Evolutionary conservation across 2,888 invertebrate species (phyloP).

Genomic region (Lasioglossum calceatum): DNA sequence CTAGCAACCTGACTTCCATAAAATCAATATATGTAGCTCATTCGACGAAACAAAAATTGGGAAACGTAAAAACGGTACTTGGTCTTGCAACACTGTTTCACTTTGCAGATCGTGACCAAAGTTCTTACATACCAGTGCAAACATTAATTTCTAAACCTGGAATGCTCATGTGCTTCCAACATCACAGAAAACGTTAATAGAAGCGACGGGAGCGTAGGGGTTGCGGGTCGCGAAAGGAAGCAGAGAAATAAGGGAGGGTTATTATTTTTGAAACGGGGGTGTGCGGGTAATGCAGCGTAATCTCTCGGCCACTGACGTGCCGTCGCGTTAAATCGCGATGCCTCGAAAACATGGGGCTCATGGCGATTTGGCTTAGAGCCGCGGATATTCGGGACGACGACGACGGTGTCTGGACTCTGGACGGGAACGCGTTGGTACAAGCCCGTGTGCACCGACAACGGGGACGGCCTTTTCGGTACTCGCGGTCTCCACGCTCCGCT

Average conservation of each 20-base stretch:
- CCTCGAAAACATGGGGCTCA: slow-evolving; percentile 1
- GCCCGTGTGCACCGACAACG: slow-evolving; percentile 26
- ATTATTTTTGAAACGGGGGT: background rate
- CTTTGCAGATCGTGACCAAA: background rate
- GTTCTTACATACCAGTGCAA: background rate
- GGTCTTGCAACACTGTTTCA: background rate
- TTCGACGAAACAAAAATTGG: background rate
- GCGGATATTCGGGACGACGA: slow-evolving; percentile 17
- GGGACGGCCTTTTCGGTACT: slow-evolving; percentile 49
- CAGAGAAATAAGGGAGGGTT: background rate
- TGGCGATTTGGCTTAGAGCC: slow-evolving; percentile 1
- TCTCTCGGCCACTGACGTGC: slow-evolving; percentile 7
- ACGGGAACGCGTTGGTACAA: background rate
- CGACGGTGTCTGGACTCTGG: background rate
- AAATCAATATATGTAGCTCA: background rate
- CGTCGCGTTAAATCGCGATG: slow-evolving; percentile 9
- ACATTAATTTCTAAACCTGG: background rate
- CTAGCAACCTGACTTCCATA: background rate
- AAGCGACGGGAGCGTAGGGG: background rate
- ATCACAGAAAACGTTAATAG: background rate
- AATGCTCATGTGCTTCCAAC: background rate
- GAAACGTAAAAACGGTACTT: background rate
- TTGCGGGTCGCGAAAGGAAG: background rate
- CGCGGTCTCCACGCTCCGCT: slow-evolving; percentile 46
- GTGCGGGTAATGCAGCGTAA: background rate